Conservation (phyloP, 1,140 invertebrate genomes). For the Pachyrhynchus sulphureomaculatus region DNA sequence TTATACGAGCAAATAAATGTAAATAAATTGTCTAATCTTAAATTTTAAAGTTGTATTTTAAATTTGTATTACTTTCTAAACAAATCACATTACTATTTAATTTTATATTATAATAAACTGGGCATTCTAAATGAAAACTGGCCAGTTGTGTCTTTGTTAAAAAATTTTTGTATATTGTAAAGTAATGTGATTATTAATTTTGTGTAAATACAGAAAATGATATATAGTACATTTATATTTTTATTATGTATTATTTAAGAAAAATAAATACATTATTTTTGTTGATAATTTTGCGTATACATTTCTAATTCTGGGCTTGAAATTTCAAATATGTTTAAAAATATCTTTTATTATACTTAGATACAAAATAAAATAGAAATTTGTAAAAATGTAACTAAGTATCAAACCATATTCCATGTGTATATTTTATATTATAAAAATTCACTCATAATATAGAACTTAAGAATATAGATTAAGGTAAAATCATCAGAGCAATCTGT, state of each 20-base stretch:
- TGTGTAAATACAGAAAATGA: conserved; percentile 5
- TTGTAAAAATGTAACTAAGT: conserved; percentile 12
- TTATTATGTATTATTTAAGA: not conserved
- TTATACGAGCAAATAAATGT: too few relatives aligned
- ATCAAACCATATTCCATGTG: conserved; percentile 5
- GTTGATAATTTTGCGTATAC: not conserved
- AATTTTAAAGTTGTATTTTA: not conserved
- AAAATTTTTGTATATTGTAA: conserved; percentile 4
- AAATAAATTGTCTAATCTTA: too few relatives aligned
- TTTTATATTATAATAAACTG: conserved; percentile 5
- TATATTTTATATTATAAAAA: conserved; percentile 5
- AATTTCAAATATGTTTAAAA: not conserved
- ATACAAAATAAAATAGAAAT: not conserved
- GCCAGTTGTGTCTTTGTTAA: conserved; percentile 1
- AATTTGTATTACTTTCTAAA: not conserved
- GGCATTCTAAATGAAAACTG: conserved; percentile 3
- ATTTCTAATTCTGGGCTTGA: too few relatives aligned
- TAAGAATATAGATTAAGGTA: conserved; percentile 2
- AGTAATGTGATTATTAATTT: conserved; percentile 9
- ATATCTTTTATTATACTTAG: conserved; percentile 7
- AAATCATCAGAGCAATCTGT: conserved; percentile 31
- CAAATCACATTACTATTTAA: not conserved
- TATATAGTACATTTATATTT: conserved; percentile 2
- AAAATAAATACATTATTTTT: not conserved
- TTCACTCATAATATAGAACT: conserved; percentile 3